Evolutionary conservation across 1,140 invertebrate species (phyloP), one percentile per base, ranked within the genome.

Genomic region (Andrena cerasifolii): DNA sequence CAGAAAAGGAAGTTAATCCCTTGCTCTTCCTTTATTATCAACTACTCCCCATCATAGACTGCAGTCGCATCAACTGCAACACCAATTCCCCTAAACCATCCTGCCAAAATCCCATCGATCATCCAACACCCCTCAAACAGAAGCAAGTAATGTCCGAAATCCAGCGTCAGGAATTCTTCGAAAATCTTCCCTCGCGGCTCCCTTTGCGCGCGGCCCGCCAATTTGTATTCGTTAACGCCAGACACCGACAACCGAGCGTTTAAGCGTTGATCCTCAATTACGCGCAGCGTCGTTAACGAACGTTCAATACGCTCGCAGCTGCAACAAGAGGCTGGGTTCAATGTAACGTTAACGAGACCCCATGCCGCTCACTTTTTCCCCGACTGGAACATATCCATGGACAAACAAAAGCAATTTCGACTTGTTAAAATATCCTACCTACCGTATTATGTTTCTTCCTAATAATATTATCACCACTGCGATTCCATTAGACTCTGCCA

Each of bases 341-440:
- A 65, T 65, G 62, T 65, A 49, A 65, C 47, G 62, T 65, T 65
- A 47, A 47, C 62, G 62, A 65, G 62, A 47, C n/a, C 26, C 10
- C 56, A 31, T 58, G 10, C 14, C 18, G 16, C 16, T n/a, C 16
- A n/a, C 43, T 49, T 49, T 65, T 21, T 65, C n/a, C 24, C 7
- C 26, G 28, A 10, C 3, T 24, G 43, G 26, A 65, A 47, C 62
- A 43, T 65, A 47, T 65, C 28, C 43, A 47, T 24, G 56, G 31
- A 28, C 36, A 59, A 59, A 59, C 56, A 36, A 31, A 5, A 7
- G n/a, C 56, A n/a, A 59, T 59, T 59, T n/a, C n/a, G n/a, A n/a
- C n/a, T n/a, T n/a, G n/a, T n/a, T n/a, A n/a, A n/a, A n/a, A n/a
- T n/a, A n/a, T n/a, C n/a, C n/a, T n/a, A n/a, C n/a, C n/a, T n/a